A percentile compares a stretch with the other conserved stretches of the same genome.
Conservation (phyloP, 1,140 invertebrate species). For the Caligus rogercresseyi region DNA sequence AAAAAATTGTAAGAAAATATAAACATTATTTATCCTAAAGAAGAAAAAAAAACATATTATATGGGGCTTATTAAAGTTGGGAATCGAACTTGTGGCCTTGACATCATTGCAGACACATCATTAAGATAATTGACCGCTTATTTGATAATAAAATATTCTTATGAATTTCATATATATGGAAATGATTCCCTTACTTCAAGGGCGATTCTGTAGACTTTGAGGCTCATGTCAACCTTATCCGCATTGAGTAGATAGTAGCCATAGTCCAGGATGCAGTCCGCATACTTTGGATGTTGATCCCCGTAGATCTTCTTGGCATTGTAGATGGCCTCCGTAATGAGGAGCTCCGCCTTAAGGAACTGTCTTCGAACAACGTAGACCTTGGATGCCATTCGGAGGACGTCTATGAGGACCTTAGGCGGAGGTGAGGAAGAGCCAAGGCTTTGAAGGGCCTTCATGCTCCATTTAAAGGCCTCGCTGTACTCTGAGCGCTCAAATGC, state of each 20-base stretch:
- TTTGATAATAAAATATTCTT: too few species aligned
- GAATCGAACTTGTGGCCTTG: too few species aligned
- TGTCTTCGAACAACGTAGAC: constrained; percentile 67
- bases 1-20: too few species aligned
- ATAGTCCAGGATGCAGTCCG: constrained; percentile 64
- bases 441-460: neutral
- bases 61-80: too few species aligned
- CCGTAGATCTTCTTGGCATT: constrained; percentile 50
- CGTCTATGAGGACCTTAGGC: constrained; percentile 47
- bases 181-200: constrained; percentile 5
- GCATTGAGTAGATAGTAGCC: constrained; percentile 75
- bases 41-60: too few species aligned
- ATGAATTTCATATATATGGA: neutral
- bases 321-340: constrained; percentile 59
- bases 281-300: constrained; percentile 51
- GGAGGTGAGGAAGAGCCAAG: constrained; percentile 31
- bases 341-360: constrained; percentile 53
- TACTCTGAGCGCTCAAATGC: neutral
- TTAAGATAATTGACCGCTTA: too few species aligned
- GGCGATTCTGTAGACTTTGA: constrained; percentile 55
- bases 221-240: constrained; percentile 61
- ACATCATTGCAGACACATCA: too few species aligned
- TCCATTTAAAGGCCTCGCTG: neutral
- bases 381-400: constrained; percentile 60
- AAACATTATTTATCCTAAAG: too few species aligned